Evolutionary conservation across 2,888 invertebrate species (phyloP).

Genomic region (Catocala sponsa): DNA sequence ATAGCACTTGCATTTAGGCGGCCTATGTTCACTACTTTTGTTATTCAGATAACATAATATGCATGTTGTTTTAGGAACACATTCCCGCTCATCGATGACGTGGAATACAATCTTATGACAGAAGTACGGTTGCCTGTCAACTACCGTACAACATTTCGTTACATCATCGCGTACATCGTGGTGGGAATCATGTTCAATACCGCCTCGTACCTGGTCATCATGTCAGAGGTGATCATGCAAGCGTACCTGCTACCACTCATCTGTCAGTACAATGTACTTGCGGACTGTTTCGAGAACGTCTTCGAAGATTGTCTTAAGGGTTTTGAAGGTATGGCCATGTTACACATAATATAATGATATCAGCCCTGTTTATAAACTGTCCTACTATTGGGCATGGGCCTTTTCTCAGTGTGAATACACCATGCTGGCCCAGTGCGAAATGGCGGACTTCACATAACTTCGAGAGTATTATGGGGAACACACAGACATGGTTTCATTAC

Average conservation of each 20-base stretch:
- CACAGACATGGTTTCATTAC: no score
- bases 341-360: background rate
- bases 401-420: no score
- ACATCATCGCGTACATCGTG: conserved; percentile 58
- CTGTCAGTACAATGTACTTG: conserved; percentile 71
- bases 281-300: conserved; percentile 72
- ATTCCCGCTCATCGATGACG: conserved; percentile 70
- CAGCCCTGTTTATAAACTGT: no score
- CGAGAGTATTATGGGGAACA: no score
- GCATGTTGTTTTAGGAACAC: conserved; percentile 59
- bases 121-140: conserved; percentile 62
- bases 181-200: conserved; percentile 62
- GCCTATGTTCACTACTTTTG: no score
- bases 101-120: conserved; percentile 72
- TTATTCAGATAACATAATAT: no score
- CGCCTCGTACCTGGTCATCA: conserved; percentile 69
- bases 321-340: conserved; percentile 50
- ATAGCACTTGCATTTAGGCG: no score
- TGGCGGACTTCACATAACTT: no score
- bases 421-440: no score
- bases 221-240: conserved; percentile 72
- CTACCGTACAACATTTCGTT: conserved; percentile 55
- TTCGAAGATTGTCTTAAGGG: conserved; percentile 60
- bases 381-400: no score
- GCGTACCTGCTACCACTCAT: conserved; percentile 70